Evolutionary conservation across 2,888 invertebrate genomes (phyloP).

Genomic region (Amiota mariae): DNA sequence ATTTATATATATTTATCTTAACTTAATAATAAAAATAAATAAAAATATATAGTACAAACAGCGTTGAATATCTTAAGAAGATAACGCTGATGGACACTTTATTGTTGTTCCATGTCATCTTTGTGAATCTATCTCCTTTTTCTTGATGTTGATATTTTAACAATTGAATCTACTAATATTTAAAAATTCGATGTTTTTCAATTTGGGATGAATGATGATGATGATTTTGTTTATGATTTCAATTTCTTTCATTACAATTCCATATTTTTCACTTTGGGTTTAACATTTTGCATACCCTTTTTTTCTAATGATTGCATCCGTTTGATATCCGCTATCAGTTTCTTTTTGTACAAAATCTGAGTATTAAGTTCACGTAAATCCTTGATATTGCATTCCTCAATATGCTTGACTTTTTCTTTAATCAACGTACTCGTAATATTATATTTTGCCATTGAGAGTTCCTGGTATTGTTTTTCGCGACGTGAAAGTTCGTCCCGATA

Average conservation of each 20-base stretch:
- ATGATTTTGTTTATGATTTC: no score
- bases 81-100: no score
- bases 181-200: no score
- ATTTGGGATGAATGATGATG: no score
- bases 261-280: constrained; percentile 57
- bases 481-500: constrained; percentile 58
- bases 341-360: constrained; percentile 58
- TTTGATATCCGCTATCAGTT: constrained; percentile 53
- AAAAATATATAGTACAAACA: no score
- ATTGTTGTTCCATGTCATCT: no score
- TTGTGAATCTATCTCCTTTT: no score
- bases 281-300: constrained; percentile 56
- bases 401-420: constrained; percentile 52
- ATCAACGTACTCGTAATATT: constrained; percentile 57
- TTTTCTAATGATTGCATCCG: constrained; percentile 52
- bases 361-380: constrained; percentile 58
- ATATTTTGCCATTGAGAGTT: constrained; percentile 58
- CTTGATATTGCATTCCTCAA: constrained; percentile 54
- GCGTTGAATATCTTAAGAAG: no score
- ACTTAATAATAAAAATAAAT: no score
- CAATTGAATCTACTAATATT: no score
- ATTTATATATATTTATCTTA: no score
- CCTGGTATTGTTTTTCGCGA: constrained; percentile 54
- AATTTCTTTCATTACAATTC: constrained; percentile 44
- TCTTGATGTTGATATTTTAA: no score